These are phyloP conservation scores for Epizoanthus rinbou DNA, from an alignment of 92 coral and sea anemone genomes.

Conservation along the genomic window DNA sequence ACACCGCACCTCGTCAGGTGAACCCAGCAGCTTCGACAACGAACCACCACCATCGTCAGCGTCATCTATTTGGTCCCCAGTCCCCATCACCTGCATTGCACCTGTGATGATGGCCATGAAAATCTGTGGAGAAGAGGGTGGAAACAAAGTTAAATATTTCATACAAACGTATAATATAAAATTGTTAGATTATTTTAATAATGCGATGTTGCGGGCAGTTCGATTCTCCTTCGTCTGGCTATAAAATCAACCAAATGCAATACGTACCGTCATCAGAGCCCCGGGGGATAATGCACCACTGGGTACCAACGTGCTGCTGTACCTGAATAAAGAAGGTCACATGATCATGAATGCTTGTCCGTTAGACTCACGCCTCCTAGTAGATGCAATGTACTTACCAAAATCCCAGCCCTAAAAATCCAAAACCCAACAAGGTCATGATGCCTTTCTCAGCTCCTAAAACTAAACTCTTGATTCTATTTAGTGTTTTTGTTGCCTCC, in stretches of 20 bases:
- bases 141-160: background rate
- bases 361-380: background rate
- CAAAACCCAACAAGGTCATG: conserved; percentile 70
- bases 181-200: background rate
- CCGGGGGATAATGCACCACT: conserved; percentile 87
- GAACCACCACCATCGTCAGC: conserved; percentile 58
- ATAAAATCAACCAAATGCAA: no score
- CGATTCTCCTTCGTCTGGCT: background rate
- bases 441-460: conserved; percentile 77
- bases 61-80: conserved; percentile 75
- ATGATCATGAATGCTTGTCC: background rate
- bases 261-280: conserved; percentile 87
- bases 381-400: conserved; percentile 62
- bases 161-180: background rate
- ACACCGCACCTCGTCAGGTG: conserved; percentile 51
- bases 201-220: background rate
- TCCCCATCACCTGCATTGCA: conserved; percentile 81
- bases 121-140: conserved; percentile 48
- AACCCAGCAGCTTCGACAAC: conserved; percentile 60
- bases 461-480: conserved; percentile 77
- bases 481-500: conserved; percentile 63
- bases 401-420: conserved; percentile 88
- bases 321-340: conserved; percentile 57
- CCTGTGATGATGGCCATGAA: conserved; percentile 88
- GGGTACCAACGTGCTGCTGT: conserved; percentile 76